Percentiles rank a stretch among this genome's conserved stretches.
Conservation (phyloP, 2,888 invertebrate species). For the Lithophane ornitopus region DNA sequence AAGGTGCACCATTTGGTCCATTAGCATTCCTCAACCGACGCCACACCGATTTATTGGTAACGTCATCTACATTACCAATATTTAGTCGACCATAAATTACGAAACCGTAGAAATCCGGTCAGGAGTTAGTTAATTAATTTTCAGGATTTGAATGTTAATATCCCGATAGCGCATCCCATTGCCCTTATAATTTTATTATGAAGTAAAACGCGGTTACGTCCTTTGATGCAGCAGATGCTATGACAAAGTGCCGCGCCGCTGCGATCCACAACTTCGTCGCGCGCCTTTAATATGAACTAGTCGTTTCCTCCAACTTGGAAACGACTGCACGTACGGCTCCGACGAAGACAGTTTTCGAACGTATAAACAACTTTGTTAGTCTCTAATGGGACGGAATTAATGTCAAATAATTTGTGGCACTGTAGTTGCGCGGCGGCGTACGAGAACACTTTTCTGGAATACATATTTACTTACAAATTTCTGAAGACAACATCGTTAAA, state of each 20-base stretch:
- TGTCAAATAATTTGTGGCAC: constrained; percentile 73
- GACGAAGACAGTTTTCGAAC: constrained; percentile 76
- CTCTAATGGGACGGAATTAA: constrained; percentile 78
- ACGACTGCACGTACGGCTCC: constrained; percentile 76
- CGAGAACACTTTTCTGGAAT: constrained; percentile 63
- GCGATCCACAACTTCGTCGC: constrained; percentile 77
- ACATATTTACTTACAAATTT: constrained; percentile 66
- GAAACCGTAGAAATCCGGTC: constrained; percentile 69
- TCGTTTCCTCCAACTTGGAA: constrained; percentile 78
- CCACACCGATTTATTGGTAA: constrained; percentile 77
- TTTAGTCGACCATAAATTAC: constrained; percentile 79
- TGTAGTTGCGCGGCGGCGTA: constrained; percentile 61
- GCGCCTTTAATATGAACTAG: constrained; percentile 82
- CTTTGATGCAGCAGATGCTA: constrained; percentile 78
- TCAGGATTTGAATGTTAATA: constrained; percentile 74
- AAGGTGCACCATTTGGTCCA: constrained; percentile 80
- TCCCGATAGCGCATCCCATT: constrained; percentile 51
- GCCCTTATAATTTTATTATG: constrained; percentile 72
- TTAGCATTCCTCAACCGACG: constrained; percentile 81
- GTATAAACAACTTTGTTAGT: constrained; percentile 80
- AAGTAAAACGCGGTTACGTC: constrained; percentile 71
- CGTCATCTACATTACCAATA: constrained; percentile 80
- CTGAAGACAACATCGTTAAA: constrained; percentile 56
- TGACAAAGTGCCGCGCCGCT: constrained; percentile 78
- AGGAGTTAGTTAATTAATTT: constrained; percentile 72